These are phyloP conservation scores for Xanthia togata DNA, from an alignment of 2,888 invertebrate species.

Conservation along the genomic window DNA sequence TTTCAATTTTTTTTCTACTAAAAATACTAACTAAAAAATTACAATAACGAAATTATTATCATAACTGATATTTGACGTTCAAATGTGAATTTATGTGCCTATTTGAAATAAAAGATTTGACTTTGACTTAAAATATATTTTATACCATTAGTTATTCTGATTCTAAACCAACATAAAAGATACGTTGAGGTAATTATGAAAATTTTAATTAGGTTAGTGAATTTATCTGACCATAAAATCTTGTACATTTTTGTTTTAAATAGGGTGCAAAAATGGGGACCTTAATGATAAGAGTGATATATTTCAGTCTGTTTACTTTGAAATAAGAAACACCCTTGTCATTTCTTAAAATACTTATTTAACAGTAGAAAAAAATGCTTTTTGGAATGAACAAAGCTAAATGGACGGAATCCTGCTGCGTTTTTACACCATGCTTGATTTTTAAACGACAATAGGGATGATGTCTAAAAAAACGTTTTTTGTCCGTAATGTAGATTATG, in stretches of 20 bases:
- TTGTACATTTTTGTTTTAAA: constrained; percentile 25
- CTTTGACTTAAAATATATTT: not conserved
- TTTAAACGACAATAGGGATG: not conserved
- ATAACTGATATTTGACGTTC: too few relatives aligned
- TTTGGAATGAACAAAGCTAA: not conserved
- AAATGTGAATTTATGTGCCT: too few relatives aligned
- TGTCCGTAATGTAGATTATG: too few relatives aligned
- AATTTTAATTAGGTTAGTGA: constrained; percentile 46
- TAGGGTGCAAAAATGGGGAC: constrained; percentile 1
- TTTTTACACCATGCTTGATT: not conserved
- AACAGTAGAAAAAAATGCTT: not conserved
- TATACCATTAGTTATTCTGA: constrained; percentile 6
- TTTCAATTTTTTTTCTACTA: constrained; percentile 1
- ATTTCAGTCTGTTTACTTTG: constrained; percentile 2
- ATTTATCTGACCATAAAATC: constrained; percentile 23
- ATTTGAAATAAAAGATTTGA: too few relatives aligned
- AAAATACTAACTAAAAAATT: not conserved
- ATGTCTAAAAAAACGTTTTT: too few relatives aligned
- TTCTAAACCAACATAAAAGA: constrained; percentile 52
- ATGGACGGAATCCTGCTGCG: not conserved
- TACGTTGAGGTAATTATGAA: constrained; percentile 37
- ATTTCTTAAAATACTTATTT: not conserved
- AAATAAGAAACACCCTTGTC: not conserved
- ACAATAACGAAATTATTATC: not conserved
- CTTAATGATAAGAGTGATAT: not conserved